Conservation (phyloP, 64 coral and sea anemone species). For the Montipora sp. region DNA sequence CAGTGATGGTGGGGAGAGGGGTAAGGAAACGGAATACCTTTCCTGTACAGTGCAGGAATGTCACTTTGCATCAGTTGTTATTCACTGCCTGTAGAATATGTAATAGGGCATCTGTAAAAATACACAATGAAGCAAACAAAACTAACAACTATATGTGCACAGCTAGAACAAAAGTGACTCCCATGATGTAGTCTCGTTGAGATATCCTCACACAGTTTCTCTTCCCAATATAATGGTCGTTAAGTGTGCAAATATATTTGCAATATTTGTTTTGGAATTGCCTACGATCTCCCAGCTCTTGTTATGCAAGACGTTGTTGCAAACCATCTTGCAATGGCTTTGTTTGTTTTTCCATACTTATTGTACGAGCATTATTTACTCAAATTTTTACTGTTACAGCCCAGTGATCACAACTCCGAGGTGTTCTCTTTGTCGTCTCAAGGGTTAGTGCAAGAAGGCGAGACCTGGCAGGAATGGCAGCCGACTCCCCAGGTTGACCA, state of each 20-base stretch:
- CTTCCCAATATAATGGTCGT: background rate
- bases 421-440: background rate
- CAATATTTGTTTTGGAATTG: background rate
- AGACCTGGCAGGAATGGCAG: constrained; percentile 12
- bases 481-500: constrained; percentile 3
- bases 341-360: background rate
- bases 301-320: background rate
- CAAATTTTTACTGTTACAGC: background rate
- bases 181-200: background rate
- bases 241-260: constrained; percentile 4
- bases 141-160: background rate
- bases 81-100: background rate
- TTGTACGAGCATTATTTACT: background rate
- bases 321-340: background rate
- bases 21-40: background rate
- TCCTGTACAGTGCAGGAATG: background rate
- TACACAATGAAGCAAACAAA: background rate
- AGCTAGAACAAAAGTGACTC: background rate
- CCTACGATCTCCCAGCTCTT: background rate
- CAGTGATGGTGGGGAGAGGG: too few species aligned
- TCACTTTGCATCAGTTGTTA: background rate
- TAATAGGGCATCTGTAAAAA: background rate
- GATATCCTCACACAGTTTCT: background rate
- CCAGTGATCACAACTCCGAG: background rate
- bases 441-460: background rate